Conservation (phyloP, 2,888 invertebrate genomes). For the Lithophane ornitopus region DNA sequence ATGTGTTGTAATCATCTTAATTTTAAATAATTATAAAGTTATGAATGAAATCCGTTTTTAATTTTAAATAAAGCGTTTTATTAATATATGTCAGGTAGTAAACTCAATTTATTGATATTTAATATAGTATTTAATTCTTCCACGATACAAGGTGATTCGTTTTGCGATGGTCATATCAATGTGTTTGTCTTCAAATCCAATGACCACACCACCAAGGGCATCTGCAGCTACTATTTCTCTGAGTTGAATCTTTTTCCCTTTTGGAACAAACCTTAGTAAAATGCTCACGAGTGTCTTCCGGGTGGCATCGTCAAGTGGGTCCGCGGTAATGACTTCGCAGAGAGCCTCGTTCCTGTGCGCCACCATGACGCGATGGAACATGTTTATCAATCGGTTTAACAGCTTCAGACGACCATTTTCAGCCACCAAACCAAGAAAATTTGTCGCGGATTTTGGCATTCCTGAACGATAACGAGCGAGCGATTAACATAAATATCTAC, state of each 20-base stretch:
- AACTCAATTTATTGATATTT: conserved; percentile 59
- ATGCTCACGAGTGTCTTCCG: conserved; percentile 75
- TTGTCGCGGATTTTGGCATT: conserved; percentile 77
- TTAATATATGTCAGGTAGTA: not conserved
- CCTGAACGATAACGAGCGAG: conserved; percentile 66
- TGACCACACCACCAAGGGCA: conserved; percentile 83
- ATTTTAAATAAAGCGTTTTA: conserved; percentile 1
- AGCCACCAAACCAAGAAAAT: conserved; percentile 81
- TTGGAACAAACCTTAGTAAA: conserved; percentile 78
- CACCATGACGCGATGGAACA: conserved; percentile 81
- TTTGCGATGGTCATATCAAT: conserved; percentile 83
- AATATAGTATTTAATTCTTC: conserved; percentile 77
- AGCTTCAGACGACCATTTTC: conserved; percentile 83
- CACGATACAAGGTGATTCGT: conserved; percentile 82
- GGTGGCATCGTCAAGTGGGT: conserved; percentile 75
- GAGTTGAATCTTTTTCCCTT: conserved; percentile 79
- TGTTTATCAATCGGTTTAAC: conserved; percentile 78
- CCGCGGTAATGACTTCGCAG: conserved; percentile 85
- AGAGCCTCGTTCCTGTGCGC: conserved; percentile 84
- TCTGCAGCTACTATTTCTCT: conserved; percentile 81
- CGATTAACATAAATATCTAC: conserved; percentile 5
- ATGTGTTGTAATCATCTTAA: conserved; percentile 13
- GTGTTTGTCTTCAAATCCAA: conserved; percentile 84
- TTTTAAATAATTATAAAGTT: conserved; percentile 18
- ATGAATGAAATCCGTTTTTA: conserved; percentile 10